phyloP scores from a whole-genome alignment of 2,888 invertebrate species.

The Stenchaetothrips biformis region DNA sequence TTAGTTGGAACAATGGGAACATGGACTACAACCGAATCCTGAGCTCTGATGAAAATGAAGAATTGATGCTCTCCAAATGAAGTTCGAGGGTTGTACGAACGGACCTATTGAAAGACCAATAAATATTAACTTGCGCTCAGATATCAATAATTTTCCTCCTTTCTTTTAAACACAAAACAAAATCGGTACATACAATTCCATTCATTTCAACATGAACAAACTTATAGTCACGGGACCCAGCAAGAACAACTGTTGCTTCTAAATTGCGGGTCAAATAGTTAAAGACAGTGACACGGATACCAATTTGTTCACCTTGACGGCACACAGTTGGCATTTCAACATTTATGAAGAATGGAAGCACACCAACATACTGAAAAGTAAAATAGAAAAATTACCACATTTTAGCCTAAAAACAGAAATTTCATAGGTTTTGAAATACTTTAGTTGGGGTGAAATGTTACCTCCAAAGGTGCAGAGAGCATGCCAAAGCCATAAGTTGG shows the following conservation, averaged over 20 bases:
- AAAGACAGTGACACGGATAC: constrained; percentile 86
- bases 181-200: constrained; percentile 58
- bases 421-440: constrained; percentile 1
- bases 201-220: constrained; percentile 87
- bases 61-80: constrained; percentile 93
- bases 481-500: constrained; percentile 82
- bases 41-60: constrained; percentile 76
- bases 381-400: constrained; percentile 21
- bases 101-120: constrained; percentile 46
- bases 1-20: constrained; percentile 83
- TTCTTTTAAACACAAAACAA: not conserved
- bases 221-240: constrained; percentile 78
- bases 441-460: constrained; percentile 41
- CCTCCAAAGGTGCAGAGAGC: constrained; percentile 69
- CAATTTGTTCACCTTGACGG: constrained; percentile 89
- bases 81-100: constrained; percentile 84
- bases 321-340: constrained; percentile 83
- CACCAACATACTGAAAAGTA: constrained; percentile 69
- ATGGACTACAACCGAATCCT: constrained; percentile 77
- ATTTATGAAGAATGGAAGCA: constrained; percentile 89
- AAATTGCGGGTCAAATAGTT: constrained; percentile 84
- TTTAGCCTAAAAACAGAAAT: not conserved
- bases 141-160: not conserved
- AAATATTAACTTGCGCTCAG: not conserved
- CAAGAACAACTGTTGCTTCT: constrained; percentile 82